phyloP scores from a whole-genome alignment of 2,113 vertebrate species.

The Podarcis cretensis region DNA sequence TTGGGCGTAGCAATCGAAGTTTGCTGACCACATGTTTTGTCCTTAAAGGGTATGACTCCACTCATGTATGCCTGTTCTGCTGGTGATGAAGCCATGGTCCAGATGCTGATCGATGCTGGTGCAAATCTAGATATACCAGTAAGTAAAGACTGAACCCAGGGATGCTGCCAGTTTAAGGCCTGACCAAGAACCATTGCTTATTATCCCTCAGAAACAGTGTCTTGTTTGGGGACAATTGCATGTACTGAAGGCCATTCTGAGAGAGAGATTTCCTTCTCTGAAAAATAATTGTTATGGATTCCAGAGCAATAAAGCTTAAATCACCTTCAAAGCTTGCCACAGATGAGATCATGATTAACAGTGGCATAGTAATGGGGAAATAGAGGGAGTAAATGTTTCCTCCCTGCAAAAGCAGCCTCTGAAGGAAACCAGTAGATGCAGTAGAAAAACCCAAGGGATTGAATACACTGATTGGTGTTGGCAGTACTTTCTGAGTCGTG shows the following conservation, averaged over 20 bases:
- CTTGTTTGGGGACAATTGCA: slow-evolving; percentile 1
- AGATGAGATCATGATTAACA: slow-evolving; percentile 29
- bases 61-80: slow-evolving; percentile 97
- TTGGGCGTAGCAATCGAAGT: too few relatives aligned
- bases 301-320: slow-evolving; percentile 26
- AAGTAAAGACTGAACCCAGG: slow-evolving; percentile 38
- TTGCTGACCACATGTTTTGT: not conserved
- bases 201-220: not conserved
- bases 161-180: not conserved
- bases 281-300: not conserved
- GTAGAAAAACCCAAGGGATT: slow-evolving; percentile 16
- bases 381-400: not conserved
- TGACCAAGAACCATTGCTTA: not conserved
- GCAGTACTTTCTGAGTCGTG: not conserved
- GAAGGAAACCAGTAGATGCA: slow-evolving; percentile 32
- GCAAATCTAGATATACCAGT: slow-evolving; percentile 88
- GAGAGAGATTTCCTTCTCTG: not conserved
- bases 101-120: slow-evolving; percentile 97
- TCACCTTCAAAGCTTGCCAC: not conserved
- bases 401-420: slow-evolving; percentile 11
- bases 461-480: not conserved
- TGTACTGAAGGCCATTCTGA: too few relatives aligned
- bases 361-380: slow-evolving; percentile 9
- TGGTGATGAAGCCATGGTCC: slow-evolving; percentile 97
- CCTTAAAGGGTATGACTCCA: slow-evolving; percentile 91